phyloP scores from a whole-genome alignment of 1,140 invertebrate species.

The Triops cancriformis region DNA sequence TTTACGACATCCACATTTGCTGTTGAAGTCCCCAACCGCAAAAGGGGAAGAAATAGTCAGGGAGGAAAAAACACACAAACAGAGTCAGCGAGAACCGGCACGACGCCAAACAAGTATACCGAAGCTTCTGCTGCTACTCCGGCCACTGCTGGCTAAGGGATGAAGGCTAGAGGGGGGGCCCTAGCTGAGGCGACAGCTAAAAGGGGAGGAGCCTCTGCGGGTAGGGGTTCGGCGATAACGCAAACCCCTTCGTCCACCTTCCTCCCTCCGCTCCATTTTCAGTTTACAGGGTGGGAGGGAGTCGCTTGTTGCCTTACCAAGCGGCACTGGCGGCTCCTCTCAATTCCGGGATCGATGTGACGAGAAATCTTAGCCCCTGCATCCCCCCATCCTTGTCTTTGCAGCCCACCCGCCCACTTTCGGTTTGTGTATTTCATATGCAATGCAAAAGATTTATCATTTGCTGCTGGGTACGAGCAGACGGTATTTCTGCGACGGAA shows the following conservation, averaged over 20 bases:
- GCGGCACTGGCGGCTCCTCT: neutral
- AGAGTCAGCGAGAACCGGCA: neutral
- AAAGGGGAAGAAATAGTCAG: neutral
- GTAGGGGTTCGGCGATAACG: neutral
- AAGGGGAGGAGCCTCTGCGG: neutral
- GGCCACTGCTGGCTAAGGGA: neutral
- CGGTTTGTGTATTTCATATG: neutral
- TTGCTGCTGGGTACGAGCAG: too few relatives aligned
- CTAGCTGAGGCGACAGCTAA: neutral
- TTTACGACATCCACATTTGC: conserved; percentile 5
- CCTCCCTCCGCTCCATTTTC: neutral
- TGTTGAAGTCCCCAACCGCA: neutral
- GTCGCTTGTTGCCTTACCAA: conserved; percentile 4
- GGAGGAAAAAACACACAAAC: neutral
- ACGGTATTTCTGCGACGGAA: too few relatives aligned
- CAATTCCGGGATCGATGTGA: neutral
- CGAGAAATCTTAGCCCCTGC: neutral
- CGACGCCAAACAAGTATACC: neutral
- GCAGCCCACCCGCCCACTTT: neutral
- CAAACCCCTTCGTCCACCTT: neutral
- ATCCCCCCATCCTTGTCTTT: neutral
- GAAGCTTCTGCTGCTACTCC: neutral
- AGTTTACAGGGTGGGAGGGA: neutral
- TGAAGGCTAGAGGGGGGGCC: neutral
- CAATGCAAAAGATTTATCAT: too few relatives aligned